Evolutionary conservation across 2,888 invertebrate genomes (phyloP).

Genomic region (Steinernema hermaphroditum): DNA sequence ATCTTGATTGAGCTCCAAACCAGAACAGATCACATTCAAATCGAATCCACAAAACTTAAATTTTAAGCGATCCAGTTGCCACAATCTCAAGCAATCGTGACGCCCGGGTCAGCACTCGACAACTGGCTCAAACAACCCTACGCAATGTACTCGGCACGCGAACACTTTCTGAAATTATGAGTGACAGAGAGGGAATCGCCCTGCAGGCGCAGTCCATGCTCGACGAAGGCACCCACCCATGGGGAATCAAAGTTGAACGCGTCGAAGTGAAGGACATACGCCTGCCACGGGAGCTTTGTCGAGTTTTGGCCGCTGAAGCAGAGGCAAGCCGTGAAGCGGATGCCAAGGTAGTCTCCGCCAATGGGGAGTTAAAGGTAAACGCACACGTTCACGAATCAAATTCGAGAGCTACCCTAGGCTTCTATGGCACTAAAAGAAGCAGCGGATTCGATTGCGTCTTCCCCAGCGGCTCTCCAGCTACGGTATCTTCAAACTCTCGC

Average conservation of each 20-base stretch:
- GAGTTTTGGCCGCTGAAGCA: conserved; percentile 60
- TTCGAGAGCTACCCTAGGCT: conserved; percentile 40
- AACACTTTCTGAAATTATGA: conserved; percentile 65
- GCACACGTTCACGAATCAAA: too few relatives aligned
- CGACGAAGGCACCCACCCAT: conserved; percentile 58
- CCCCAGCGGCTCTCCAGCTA: conserved; percentile 54
- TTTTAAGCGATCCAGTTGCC: conserved; percentile 59
- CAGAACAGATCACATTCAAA: too few relatives aligned
- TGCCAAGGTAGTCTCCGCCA: conserved; percentile 56
- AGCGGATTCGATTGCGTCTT: conserved; percentile 50
- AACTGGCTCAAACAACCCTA: conserved; percentile 66
- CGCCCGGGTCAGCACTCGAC: conserved; percentile 65
- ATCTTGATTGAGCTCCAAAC: too few relatives aligned
- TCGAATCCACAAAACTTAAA: too few relatives aligned
- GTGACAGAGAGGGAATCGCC: conserved; percentile 66
- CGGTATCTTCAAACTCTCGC: conserved; percentile 57
- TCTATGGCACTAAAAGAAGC: conserved; percentile 54
- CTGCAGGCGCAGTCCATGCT: conserved; percentile 61
- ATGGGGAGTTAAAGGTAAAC: conserved; percentile 49
- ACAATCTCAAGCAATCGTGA: conserved; percentile 62
- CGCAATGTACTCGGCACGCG: conserved; percentile 64
- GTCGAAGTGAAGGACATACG: conserved; percentile 64
- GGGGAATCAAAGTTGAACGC: conserved; percentile 62
- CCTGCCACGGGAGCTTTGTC: conserved; percentile 53
- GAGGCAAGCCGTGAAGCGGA: conserved; percentile 59